Evolutionary conservation across 2,888 invertebrate genomes (phyloP), one percentile per base, ranked within the genome.

Genomic region (Amphipyra tragopoginis): DNA sequence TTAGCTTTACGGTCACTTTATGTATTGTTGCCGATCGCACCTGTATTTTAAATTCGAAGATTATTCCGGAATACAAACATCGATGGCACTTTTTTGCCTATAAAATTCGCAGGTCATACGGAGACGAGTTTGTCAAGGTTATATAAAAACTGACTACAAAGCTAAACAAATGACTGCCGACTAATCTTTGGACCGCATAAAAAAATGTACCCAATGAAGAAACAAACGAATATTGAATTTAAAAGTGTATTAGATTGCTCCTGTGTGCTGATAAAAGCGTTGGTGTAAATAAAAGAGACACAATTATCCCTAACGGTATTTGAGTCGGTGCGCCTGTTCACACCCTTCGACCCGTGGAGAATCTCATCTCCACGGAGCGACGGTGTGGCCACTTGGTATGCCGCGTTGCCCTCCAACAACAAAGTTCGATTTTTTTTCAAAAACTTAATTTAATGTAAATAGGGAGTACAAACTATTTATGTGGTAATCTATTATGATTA

Each of bases 301-400:
- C 87, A 89, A 89, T 90, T 90, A 90, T 87, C 87, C 80, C 83
- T 88, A 90, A 90, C 90, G 86, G 89, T 88, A 87, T 89, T 88
- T 86, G 84, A 84, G 85, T 83, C 85, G 84, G 82, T 79, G 84
- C 81, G 85, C 82, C 86, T 86, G 84, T 89, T 88, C 85, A 80
- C 87, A 89, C 87, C 86, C 89, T 87, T 77, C 88, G 85, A 86
- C 84, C 85, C 85, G 81, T 78, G 73, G 83, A 84, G 86, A 86
- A 84, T 86, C 83, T 82, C 84, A 84, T 84, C 84, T 83, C 65
- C 38, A 75, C 75, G 78, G 73, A 73, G 77, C 76, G 77, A 15
- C 75, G 58, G 80, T 81, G 85, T 83, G 77, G 78, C 84, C 77
- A 81, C 58, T 59, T 44, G 54, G 50, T 54, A 63, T 57, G 53